These are phyloP conservation scores for Coptodon rendalli DNA, from an alignment of 2,113 vertebrate species.

Conservation along the genomic window DNA sequence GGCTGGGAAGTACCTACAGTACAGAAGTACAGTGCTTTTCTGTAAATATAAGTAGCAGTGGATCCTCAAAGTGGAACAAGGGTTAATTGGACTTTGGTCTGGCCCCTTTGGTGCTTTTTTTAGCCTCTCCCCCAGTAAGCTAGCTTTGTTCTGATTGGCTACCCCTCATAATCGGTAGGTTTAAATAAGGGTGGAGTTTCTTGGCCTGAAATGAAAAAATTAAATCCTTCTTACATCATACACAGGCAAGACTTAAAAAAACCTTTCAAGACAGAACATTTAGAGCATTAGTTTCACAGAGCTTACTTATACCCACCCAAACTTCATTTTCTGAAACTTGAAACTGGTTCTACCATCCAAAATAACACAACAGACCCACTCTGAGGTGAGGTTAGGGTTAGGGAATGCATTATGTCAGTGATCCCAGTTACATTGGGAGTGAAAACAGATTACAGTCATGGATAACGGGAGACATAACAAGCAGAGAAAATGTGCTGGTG, in stretches of 20 bases:
- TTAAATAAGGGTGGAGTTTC: not conserved
- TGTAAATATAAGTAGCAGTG: not conserved
- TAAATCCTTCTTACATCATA: not conserved
- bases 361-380: not conserved
- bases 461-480: not conserved
- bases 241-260: not conserved
- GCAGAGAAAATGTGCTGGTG: not conserved
- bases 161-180: not conserved
- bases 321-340: fast-evolving
- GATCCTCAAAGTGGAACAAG: not conserved
- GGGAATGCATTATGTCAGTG: not conserved
- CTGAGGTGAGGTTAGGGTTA: not conserved
- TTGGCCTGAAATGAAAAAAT: not conserved
- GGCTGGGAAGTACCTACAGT: not conserved
- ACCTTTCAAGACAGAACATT: not conserved
- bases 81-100: not conserved
- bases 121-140: not conserved
- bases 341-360: not conserved
- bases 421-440: not conserved
- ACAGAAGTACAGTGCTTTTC: not conserved
- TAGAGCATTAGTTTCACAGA: not conserved
- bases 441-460: not conserved
- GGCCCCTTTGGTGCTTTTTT: not conserved
- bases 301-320: not conserved
- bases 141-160: not conserved